Evolutionary conservation across 1,140 invertebrate species (phyloP).

Genomic region (Drosophila lini): DNA sequence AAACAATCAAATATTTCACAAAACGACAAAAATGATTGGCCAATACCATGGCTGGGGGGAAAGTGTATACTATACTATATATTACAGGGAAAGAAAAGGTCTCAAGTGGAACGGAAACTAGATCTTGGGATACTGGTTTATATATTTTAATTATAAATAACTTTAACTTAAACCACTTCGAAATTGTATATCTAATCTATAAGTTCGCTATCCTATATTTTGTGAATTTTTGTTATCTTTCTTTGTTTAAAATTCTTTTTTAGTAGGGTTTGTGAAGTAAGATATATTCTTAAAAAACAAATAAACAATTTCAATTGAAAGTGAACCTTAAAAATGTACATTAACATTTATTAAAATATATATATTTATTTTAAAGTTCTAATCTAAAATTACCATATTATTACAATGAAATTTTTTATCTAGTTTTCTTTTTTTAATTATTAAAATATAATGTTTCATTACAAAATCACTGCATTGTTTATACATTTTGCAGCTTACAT

Average conservation of each 20-base stretch:
- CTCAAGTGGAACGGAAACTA: neutral
- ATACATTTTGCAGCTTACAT: neutral
- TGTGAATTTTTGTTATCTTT: neutral
- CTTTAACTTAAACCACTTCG: too few species aligned
- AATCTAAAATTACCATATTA: neutral
- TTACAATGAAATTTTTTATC: too few species aligned
- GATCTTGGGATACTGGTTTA: too few species aligned
- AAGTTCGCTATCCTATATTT: neutral
- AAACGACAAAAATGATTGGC: conserved; percentile 64
- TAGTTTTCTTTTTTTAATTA: neutral
- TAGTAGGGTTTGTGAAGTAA: too few species aligned
- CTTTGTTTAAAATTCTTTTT: neutral
- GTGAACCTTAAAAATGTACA: neutral
- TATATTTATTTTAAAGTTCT: neutral
- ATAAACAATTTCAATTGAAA: neutral
- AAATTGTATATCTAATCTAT: neutral
- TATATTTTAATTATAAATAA: neutral
- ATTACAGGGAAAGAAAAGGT: conserved; percentile 2
- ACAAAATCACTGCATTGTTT: neutral
- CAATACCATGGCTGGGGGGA: conserved; percentile 16
- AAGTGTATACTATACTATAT: neutral
- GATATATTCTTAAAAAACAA: neutral
- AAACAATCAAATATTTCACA: conserved; percentile 64
- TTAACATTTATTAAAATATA: neutral
- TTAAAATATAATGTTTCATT: too few species aligned